A percentile compares a stretch with the other conserved stretches of the same genome.
phyloP scores from a whole-genome alignment of 2,888 invertebrate genomes.

The Lissocephala sabroskyi region DNA sequence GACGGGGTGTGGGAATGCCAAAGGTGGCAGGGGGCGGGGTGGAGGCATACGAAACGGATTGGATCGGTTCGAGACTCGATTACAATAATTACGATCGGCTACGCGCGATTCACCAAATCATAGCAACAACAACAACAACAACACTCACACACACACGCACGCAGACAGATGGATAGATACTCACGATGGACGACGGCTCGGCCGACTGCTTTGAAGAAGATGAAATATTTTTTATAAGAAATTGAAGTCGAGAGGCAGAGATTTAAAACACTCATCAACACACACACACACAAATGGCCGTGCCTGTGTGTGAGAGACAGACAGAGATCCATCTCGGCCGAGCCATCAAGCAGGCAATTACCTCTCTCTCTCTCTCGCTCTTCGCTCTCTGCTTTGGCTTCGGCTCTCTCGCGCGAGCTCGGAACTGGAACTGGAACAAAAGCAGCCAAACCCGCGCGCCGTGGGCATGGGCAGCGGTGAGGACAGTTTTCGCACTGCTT shows the following conservation, averaged over 20 bases:
- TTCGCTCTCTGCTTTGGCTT: too few relatives aligned
- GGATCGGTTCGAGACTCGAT: slow-evolving; percentile 67
- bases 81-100: slow-evolving; percentile 70
- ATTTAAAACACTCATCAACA: slow-evolving; percentile 62
- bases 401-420: too few relatives aligned
- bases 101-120: slow-evolving; percentile 65
- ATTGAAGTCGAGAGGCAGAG: slow-evolving; percentile 60
- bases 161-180: slow-evolving; percentile 13
- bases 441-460: too few relatives aligned
- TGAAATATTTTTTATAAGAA: slow-evolving; percentile 42
- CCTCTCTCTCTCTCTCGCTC: too few relatives aligned
- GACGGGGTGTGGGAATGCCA: too few relatives aligned
- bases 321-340: slow-evolving; percentile 51
- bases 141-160: slow-evolving; percentile 18
- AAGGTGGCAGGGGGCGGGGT: not conserved
- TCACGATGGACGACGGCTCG: too few relatives aligned
- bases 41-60: slow-evolving; percentile 44
- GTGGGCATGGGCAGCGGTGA: too few relatives aligned
- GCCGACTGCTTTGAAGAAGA: too few relatives aligned
- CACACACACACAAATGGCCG: slow-evolving; percentile 13
- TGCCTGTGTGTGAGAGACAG: slow-evolving; percentile 9
- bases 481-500: too few relatives aligned
- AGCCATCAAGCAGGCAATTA: too few relatives aligned
- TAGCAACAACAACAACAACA: slow-evolving; percentile 28
- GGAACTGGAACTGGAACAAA: too few relatives aligned